Base-by-base conservation (phyloP, 2,113 vertebrate genomes). In the Tetrax tetrax region DNA sequence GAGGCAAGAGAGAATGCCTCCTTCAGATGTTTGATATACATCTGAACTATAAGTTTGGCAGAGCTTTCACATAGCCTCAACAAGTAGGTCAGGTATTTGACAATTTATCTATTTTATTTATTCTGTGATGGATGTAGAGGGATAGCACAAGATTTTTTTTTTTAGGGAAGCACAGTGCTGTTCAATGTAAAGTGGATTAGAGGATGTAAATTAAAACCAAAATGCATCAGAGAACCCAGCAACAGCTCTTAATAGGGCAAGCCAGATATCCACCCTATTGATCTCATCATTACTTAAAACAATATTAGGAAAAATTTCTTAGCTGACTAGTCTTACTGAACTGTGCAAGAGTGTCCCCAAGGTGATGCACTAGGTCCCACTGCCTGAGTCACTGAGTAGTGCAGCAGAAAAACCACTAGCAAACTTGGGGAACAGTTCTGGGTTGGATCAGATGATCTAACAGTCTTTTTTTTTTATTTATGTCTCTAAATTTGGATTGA, bases 181-280 rank as follows among this genome's bases (percentile, higher is more conserved):
- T 65, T 95, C 84, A 87, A 65, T 87, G 89, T 76, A 87, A 95
- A 95, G 87, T 9, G 2, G 84, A 94, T 95, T 72, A 89, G 29
- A 31, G 37, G 63, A 75, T 48, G 57, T 75, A 82, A 91, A 96
- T 96, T 78, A 68, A 78, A 78, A 64, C n/a, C 60, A 79, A 84
- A 93, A 90, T 79, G 56, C 60, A 92, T 15, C 72, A 84, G 90
- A 56, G 38, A 72, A 84, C 29, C 18, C 69, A 74, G 35, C 56
- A 81, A 89, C 57, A 54, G 8, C 37, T 75, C 35, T 68, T 76
- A 25, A 60, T 63, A 59, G n/a, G 4, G 38, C 38, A 84, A 85
- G 81, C 19, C 77, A 89, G 61, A 68, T 76, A 75, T 61, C 80
- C 80, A 89, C 89, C 77, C 95, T 41, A 41, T 50, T 95, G 89